Evolutionary conservation across 2,797 vertebrate species (phyloP).

Genomic region (Lepus townsendii): DNA sequence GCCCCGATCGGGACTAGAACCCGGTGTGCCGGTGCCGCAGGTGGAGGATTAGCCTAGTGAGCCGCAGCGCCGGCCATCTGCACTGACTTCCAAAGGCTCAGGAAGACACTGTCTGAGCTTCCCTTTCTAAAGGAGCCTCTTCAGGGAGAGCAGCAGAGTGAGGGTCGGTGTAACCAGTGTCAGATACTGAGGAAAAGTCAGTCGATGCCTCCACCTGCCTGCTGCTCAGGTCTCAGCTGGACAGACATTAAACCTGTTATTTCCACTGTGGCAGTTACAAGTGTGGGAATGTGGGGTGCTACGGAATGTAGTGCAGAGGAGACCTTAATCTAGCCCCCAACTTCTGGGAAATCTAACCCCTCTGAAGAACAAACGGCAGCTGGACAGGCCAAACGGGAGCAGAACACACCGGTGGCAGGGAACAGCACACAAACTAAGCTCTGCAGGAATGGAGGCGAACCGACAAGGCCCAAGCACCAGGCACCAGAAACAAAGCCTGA

Average conservation of each 20-base stretch:
- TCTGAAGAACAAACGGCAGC: background rate
- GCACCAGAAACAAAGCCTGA: background rate
- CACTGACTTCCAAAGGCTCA: background rate
- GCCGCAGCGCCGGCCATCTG: background rate
- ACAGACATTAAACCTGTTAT: slow-evolving; percentile 14
- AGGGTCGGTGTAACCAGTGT: background rate
- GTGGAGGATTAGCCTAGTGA: too few species aligned
- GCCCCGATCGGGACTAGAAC: too few species aligned
- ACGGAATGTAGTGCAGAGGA: background rate
- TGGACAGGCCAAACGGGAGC: background rate
- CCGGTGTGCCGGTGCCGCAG: too few species aligned
- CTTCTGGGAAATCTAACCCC: background rate
- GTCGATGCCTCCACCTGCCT: background rate
- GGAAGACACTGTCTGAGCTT: background rate
- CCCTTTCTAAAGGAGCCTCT: background rate
- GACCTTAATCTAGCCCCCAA: background rate
- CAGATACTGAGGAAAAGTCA: background rate
- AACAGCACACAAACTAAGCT: background rate
- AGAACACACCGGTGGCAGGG: background rate
- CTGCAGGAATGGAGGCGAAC: background rate
- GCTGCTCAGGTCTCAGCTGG: background rate
- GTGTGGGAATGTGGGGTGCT: background rate
- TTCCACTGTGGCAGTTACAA: background rate
- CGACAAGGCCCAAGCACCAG: background rate
- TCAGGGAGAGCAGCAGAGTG: background rate